These are phyloP conservation scores for Glaucidium brasilianum DNA, from an alignment of 2,113 vertebrate genomes.

Conservation along the genomic window DNA sequence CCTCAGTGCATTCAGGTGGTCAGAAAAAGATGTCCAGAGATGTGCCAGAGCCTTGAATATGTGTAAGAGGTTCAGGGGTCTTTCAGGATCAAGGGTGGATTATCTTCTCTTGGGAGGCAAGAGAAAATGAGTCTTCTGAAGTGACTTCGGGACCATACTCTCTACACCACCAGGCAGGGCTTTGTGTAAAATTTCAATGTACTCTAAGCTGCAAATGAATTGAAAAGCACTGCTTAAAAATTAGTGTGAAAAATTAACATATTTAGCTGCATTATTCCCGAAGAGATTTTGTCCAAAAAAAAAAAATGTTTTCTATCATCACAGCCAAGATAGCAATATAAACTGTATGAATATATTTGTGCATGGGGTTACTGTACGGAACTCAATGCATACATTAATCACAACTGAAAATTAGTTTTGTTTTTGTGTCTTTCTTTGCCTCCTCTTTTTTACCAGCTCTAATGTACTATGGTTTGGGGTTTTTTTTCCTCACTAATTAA, in stretches of 20 bases:
- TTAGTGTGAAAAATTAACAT: background rate
- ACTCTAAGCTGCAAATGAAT: background rate
- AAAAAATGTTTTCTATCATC: background rate
- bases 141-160: fast-evolving
- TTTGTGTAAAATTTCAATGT: background rate
- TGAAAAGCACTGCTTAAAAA: background rate
- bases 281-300: background rate
- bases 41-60: fast-evolving
- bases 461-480: background rate
- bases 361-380: background rate
- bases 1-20: background rate
- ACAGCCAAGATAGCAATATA: background rate
- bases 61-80: background rate
- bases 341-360: background rate
- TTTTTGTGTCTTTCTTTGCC: background rate
- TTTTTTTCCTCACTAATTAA: background rate
- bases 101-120: background rate
- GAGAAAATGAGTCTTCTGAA: background rate
- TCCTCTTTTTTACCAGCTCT: background rate
- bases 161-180: background rate
- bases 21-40: background rate
- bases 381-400: background rate
- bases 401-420: background rate
- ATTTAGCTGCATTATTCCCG: background rate
- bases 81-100: background rate